Evolutionary conservation across 2,888 invertebrate genomes (phyloP).

Genomic region (Mellilla xanthometata): DNA sequence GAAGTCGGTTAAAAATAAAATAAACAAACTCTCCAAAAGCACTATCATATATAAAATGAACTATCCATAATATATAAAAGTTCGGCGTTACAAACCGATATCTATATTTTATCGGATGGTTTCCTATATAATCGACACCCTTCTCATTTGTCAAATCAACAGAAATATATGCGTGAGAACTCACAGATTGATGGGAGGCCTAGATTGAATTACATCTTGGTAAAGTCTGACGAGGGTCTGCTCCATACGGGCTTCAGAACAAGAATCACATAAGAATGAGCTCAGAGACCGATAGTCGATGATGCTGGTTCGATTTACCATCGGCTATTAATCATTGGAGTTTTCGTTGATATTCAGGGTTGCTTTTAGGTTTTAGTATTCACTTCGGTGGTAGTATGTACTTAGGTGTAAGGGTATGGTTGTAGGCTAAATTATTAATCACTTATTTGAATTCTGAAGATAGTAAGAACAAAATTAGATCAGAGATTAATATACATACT

Average conservation of each 20-base stretch:
- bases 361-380: background rate
- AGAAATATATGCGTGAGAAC: slow-evolving; percentile 81
- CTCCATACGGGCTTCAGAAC: slow-evolving; percentile 63
- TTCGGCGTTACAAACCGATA: slow-evolving; percentile 36
- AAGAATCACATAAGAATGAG: slow-evolving; percentile 70
- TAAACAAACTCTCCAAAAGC: too few relatives aligned
- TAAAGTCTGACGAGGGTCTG: slow-evolving; percentile 79
- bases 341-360: background rate
- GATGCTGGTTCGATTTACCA: slow-evolving; percentile 19
- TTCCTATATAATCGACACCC: slow-evolving; percentile 66
- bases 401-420: background rate
- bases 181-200: slow-evolving; percentile 80
- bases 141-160: slow-evolving; percentile 83
- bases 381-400: too few relatives aligned
- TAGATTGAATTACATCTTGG: slow-evolving; percentile 80
- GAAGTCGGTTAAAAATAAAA: too few relatives aligned
- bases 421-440: too few relatives aligned
- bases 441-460: too few relatives aligned
- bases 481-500: too few relatives aligned
- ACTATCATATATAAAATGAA: too few relatives aligned
- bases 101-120: slow-evolving; percentile 53
- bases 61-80: background rate
- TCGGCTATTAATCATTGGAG: slow-evolving; percentile 19
- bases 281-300: slow-evolving; percentile 49
- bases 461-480: too few relatives aligned